Evolutionary conservation across 1,140 invertebrate genomes (phyloP).

Genomic region (Apis cerana): DNA sequence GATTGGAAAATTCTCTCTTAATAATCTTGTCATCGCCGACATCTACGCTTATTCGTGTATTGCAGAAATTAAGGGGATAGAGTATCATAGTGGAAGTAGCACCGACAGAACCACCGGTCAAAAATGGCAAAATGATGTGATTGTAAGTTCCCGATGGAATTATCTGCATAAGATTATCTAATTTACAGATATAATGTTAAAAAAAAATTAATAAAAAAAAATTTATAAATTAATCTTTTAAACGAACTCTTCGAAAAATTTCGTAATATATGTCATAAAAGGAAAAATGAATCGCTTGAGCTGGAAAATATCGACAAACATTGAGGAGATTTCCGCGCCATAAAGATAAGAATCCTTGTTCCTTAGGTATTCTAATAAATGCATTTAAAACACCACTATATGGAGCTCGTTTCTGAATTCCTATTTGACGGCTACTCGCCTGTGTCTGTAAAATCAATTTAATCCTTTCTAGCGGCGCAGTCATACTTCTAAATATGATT

Average conservation of each 20-base stretch:
- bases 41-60: constrained; percentile 34
- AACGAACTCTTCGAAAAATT: constrained; percentile 2
- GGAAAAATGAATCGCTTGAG: constrained; percentile 36
- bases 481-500: constrained; percentile 1
- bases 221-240: not conserved
- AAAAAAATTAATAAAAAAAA: not conserved
- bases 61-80: constrained; percentile 27
- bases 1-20: constrained; percentile 2
- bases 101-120: constrained; percentile 22
- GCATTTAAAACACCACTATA: constrained; percentile 17
- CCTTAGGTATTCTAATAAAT: constrained; percentile 6
- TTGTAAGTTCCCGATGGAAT: not conserved
- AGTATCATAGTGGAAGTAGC: not conserved
- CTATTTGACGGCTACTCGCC: constrained; percentile 28
- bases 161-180: constrained; percentile 12
- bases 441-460: constrained; percentile 41
- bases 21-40: not conserved
- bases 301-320: constrained; percentile 36
- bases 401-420: not conserved
- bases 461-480: constrained; percentile 7
- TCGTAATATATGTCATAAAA: constrained; percentile 17
- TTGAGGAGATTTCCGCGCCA: constrained; percentile 34
- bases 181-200: not conserved
- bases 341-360: constrained; percentile 15
- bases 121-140: not conserved